Evolutionary conservation across 1,140 invertebrate species (phyloP).

Genomic region (Heliothis subflexa): DNA sequence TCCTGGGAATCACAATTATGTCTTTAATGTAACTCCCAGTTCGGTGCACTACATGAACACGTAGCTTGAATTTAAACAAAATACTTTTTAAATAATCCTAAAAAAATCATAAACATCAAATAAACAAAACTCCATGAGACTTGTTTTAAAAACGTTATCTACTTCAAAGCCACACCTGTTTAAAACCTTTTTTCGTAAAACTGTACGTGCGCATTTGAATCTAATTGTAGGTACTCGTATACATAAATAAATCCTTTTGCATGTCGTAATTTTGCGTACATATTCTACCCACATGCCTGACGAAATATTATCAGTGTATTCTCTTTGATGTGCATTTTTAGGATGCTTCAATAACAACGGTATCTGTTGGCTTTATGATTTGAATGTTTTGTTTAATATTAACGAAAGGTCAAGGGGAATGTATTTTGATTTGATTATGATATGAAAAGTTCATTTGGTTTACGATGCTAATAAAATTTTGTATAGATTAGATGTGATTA

Average conservation of each 20-base stretch:
- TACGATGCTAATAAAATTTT: not conserved
- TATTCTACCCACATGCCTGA: not conserved
- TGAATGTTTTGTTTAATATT: not conserved
- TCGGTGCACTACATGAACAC: no score
- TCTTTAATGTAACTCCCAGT: no score
- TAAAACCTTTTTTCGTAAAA: not conserved
- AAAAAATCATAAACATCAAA: no score
- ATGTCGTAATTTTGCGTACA: not conserved
- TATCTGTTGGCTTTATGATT: not conserved
- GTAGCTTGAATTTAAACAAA: no score
- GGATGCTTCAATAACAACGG: not conserved
- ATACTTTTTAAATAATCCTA: no score
- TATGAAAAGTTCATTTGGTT: not conserved
- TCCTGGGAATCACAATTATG: no score
- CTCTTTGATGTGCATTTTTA: slow-evolving; percentile 15
- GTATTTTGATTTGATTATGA: not conserved
- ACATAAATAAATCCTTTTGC: not conserved
- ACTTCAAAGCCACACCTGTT: not conserved
- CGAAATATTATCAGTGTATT: not conserved
- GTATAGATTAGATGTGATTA: not conserved
- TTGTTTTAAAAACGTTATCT: not conserved
- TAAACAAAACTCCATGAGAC: not conserved
- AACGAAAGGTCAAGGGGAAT: not conserved
- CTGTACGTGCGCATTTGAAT: not conserved
- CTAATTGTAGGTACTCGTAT: not conserved